phyloP scores from a whole-genome alignment of 2,888 invertebrate genomes.

The Drosophila pseudotakahashii region DNA sequence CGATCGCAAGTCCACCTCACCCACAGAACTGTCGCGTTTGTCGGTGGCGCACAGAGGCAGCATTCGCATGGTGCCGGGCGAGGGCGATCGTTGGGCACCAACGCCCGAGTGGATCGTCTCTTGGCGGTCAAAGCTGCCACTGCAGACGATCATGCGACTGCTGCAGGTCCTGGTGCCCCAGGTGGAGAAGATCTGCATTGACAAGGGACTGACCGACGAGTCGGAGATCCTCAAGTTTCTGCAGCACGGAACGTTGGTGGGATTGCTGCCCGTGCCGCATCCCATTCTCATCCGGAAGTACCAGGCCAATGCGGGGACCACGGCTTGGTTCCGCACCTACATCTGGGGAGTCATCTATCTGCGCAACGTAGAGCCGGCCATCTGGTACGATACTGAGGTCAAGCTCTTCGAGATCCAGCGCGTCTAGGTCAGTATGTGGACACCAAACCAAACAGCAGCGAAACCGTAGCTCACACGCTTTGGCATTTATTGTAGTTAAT shows the following conservation, averaged over 20 bases:
- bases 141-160: slow-evolving; percentile 99
- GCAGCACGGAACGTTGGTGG: slow-evolving; percentile 99
- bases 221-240: slow-evolving; percentile 99
- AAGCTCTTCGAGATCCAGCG: slow-evolving; percentile 99
- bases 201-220: slow-evolving; percentile 99
- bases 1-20: slow-evolving; percentile 58
- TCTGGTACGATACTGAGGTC: slow-evolving; percentile 99
- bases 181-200: slow-evolving; percentile 99
- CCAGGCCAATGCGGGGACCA: slow-evolving; percentile 99
- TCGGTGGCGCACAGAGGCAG: slow-evolving; percentile 86
- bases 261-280: slow-evolving; percentile 98
- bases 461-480: slow-evolving; percentile 62
- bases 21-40: slow-evolving; percentile 69
- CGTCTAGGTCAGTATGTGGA: slow-evolving; percentile 86
- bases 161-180: slow-evolving; percentile 99
- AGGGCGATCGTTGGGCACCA: slow-evolving; percentile 90
- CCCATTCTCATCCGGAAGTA: slow-evolving; percentile 99
- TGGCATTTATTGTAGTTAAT: slow-evolving; percentile 71
- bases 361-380: slow-evolving; percentile 98
- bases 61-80: slow-evolving; percentile 85
- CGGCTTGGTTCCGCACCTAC: slow-evolving; percentile 99
- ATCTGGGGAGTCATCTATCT: slow-evolving; percentile 99
- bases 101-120: slow-evolving; percentile 96
- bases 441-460: slow-evolving; percentile 19
- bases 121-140: slow-evolving; percentile 98